phyloP scores from a whole-genome alignment of 2,888 invertebrate species.

The Colletes collaris region DNA sequence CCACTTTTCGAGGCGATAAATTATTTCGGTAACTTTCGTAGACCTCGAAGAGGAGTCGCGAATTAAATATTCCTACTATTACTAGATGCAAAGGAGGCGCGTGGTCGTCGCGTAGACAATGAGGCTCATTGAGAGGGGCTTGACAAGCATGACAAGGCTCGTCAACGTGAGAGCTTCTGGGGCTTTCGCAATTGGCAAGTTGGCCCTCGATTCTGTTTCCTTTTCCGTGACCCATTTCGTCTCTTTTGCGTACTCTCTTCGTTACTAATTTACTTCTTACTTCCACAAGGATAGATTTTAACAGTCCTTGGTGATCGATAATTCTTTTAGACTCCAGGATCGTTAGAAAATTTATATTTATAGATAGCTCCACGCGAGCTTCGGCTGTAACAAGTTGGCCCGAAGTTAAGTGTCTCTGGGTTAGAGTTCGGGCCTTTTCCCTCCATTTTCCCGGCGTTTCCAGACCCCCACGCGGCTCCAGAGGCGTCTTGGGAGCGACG shows the following conservation, averaged over 20 bases:
- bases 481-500: constrained; percentile 48
- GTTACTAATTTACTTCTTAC: background rate
- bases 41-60: constrained; percentile 23
- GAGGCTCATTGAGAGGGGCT: constrained; percentile 71
- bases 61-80: constrained; percentile 11
- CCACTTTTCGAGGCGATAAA: background rate
- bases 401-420: background rate
- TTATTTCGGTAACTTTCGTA: background rate
- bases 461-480: constrained; percentile 45
- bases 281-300: no score
- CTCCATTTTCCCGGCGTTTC: constrained; percentile 36
- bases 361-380: no score
- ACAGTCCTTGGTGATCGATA: no score
- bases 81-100: constrained; percentile 46
- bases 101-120: constrained; percentile 68
- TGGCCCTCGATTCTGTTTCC: constrained; percentile 52
- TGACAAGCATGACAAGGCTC: constrained; percentile 58
- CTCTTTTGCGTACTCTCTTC: constrained; percentile 8
- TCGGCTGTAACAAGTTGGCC: background rate
- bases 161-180: constrained; percentile 75
- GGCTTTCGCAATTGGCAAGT: constrained; percentile 69
- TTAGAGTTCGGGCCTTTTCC: background rate
- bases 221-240: constrained; percentile 49
- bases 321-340: no score
- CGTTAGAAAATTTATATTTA: no score